phyloP scores from a whole-genome alignment of 2,113 vertebrate species.

The Athene cunicularia region DNA sequence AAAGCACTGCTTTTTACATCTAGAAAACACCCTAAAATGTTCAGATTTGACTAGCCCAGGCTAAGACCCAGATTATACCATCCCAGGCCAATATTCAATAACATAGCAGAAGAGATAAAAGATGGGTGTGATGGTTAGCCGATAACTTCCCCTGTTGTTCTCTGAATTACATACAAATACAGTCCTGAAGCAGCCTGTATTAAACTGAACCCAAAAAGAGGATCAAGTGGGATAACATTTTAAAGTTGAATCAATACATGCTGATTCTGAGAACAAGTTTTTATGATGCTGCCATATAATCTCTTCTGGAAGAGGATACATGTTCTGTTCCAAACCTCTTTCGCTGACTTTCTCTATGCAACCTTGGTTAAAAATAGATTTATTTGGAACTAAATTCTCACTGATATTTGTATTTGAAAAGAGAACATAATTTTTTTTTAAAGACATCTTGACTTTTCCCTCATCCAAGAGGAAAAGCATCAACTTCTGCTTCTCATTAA shows the following conservation, averaged over 20 bases:
- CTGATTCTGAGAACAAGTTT: background rate
- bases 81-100: background rate
- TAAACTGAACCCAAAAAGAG: background rate
- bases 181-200: background rate
- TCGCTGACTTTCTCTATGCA: background rate
- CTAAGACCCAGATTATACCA: background rate
- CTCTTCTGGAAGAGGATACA: background rate
- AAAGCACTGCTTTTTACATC: background rate
- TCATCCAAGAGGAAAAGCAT: background rate
- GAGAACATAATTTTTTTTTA: background rate
- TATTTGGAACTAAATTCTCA: background rate
- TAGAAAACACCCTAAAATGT: background rate
- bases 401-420: background rate
- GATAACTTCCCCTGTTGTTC: background rate
- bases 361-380: background rate
- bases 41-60: background rate
- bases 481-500: background rate
- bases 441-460: background rate
- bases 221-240: background rate
- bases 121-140: background rate
- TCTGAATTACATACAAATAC: background rate
- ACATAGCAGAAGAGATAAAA: background rate
- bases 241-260: background rate
- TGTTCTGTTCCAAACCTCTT: background rate
- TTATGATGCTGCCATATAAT: background rate